Evolutionary conservation across 2,113 vertebrate genomes (phyloP), one percentile per base, ranked within the genome.

Genomic region (Catharus bicknelli): DNA sequence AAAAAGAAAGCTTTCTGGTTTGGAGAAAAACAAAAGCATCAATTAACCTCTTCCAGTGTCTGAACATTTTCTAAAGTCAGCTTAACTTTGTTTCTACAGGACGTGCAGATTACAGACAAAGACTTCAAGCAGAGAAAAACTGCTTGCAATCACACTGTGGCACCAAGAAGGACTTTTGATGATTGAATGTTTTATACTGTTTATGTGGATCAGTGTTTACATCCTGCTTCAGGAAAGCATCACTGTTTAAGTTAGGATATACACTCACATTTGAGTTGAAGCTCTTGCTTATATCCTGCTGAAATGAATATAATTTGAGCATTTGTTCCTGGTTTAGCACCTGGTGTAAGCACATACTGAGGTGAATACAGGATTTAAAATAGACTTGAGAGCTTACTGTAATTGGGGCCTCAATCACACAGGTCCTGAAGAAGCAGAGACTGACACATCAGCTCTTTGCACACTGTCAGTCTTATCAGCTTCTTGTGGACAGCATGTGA

Each of bases 31-130:
- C 30, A 75, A 42, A 50, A 76, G 57, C 75, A 50, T 43, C 69
- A 42, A 69, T 83, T 87, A 88, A 90, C 81, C 40, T 77, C 80
- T 94, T 82, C 72, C 68, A 78, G 61, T 78, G 86, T 93, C 70
- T 64, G 57, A 96, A 83, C 57, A 32, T 47, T 87, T 95, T 72
- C 45, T 84, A 75, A 95, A 90, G 55, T 90, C 26, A 58, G 32
- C 20, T 84, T 87, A 38, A 50, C 59, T 70, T 88, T 84, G 63
- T 91, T 86, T 86, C 59, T 55, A 58, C 17, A 42, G 72, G 16
- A 68, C 75, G 84, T 68, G 75, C 53, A 85, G 29, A 61, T 50
- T 70, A 50, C n/a, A 54, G 55, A 58, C 68, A 82, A 88, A 32
- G 34, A 75, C 73, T 88, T 75, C 36, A 78, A 79, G 42, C 50